phyloP scores from a whole-genome alignment of 2,888 invertebrate species.

The Dryobotodes eremita region DNA sequence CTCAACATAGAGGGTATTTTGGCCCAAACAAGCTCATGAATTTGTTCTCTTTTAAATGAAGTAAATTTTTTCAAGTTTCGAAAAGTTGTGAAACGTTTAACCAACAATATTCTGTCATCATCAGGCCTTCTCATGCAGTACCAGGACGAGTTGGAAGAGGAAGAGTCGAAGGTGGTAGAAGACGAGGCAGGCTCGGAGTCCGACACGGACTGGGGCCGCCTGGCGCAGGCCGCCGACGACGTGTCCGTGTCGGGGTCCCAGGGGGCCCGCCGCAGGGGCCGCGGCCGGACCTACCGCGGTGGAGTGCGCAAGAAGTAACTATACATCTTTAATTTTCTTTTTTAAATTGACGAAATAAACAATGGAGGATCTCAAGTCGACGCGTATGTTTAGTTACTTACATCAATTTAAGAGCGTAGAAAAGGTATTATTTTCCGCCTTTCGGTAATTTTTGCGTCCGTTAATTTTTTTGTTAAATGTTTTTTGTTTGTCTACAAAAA shows the following conservation, averaged over 20 bases:
- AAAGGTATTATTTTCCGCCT: too few species aligned
- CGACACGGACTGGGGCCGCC: conserved; percentile 83
- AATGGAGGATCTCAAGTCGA: neutral
- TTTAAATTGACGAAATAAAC: neutral
- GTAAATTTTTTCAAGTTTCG: neutral
- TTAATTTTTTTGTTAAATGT: too few species aligned
- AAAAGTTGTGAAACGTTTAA: neutral
- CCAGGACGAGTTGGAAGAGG: conserved; percentile 83
- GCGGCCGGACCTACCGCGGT: conserved; percentile 69
- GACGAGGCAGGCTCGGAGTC: conserved; percentile 72
- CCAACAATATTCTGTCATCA: neutral
- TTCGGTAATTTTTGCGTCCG: too few species aligned
- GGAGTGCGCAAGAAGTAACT: conserved; percentile 76
- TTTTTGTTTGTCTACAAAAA: neutral
- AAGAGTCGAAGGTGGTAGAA: conserved; percentile 59
- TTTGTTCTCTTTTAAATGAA: neutral
- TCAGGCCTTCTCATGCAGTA: conserved; percentile 84
- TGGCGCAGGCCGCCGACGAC: conserved; percentile 69
- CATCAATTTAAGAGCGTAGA: too few species aligned
- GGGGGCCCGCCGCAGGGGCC: conserved; percentile 22
- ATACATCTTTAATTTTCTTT: neutral
- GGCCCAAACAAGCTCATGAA: neutral
- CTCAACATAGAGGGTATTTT: neutral
- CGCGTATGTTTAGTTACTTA: too few species aligned
- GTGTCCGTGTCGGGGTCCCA: neutral